A percentile compares a stretch with the other conserved stretches of the same genome.
Conservation (phyloP, 2,797 vertebrate genomes). For the Anguilla pacifica region DNA sequence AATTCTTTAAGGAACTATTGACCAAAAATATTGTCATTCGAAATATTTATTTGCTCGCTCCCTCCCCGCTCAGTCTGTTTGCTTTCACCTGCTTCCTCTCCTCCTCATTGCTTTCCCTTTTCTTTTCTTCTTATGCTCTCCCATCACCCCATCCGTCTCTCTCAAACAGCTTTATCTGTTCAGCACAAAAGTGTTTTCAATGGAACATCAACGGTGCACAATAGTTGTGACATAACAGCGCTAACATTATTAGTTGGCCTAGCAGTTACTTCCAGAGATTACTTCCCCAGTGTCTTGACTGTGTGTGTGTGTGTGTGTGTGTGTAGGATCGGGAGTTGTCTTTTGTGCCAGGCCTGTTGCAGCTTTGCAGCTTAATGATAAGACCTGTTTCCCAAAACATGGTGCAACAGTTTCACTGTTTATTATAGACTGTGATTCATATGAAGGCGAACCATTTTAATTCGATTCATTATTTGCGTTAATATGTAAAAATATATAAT, state of each 20-base stretch:
- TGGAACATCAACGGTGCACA: background rate
- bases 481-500: too few relatives aligned
- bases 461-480: too few relatives aligned
- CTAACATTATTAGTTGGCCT: background rate
- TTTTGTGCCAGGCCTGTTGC: too few relatives aligned
- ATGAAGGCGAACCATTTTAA: too few relatives aligned
- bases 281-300: background rate
- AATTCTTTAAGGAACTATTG: too few relatives aligned
- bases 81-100: background rate
- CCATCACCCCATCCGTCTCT: too few relatives aligned
- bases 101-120: background rate
- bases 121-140: background rate
- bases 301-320: background rate
- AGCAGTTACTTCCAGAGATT: background rate
- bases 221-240: background rate
- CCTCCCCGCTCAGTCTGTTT: constrained; percentile 1
- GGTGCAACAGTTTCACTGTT: constrained; percentile 19
- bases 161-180: background rate
- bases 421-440: too few relatives aligned
- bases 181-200: background rate
- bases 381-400: too few relatives aligned
- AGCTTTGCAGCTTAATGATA: too few relatives aligned
- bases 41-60: background rate
- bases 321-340: too few relatives aligned
- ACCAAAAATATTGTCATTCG: too few relatives aligned